These are phyloP conservation scores for Amiota mariae DNA, from an alignment of 2,888 invertebrate species.

Conservation along the genomic window DNA sequence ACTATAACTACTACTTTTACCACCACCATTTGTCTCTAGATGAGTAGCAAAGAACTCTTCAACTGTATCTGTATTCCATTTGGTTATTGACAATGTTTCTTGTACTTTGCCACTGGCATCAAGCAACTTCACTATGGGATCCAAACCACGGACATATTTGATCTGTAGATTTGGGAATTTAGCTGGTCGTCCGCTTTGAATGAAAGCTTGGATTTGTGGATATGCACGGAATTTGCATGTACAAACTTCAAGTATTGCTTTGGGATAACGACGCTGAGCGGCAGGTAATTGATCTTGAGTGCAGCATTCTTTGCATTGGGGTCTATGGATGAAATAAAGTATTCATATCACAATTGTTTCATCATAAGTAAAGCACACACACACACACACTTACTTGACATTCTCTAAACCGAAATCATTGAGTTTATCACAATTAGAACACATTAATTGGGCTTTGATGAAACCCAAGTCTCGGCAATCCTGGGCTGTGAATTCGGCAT, in stretches of 20 bases:
- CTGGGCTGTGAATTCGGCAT: conserved; percentile 81
- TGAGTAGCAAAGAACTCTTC: conserved; percentile 96
- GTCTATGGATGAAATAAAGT: conserved; percentile 57
- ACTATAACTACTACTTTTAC: conserved; percentile 68
- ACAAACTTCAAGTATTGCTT: conserved; percentile 95
- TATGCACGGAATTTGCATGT: conserved; percentile 98
- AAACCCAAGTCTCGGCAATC: conserved; percentile 91
- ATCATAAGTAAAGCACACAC: too few species aligned
- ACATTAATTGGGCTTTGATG: conserved; percentile 87
- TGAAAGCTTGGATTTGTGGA: conserved; percentile 98
- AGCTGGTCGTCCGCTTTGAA: conserved; percentile 91
- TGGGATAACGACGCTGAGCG: conserved; percentile 86
- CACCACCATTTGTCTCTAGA: conserved; percentile 76
- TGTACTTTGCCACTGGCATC: conserved; percentile 88
- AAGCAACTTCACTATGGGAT: conserved; percentile 93
- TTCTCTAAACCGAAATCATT: conserved; percentile 76
- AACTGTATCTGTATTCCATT: conserved; percentile 98
- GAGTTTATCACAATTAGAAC: conserved; percentile 91
- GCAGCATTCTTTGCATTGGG: conserved; percentile 84
- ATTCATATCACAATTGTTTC: too few species aligned
- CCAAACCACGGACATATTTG: conserved; percentile 93
- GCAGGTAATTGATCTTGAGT: conserved; percentile 81
- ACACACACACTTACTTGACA: conserved; percentile 59
- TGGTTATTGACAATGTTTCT: conserved; percentile 95
- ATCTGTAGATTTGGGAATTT: conserved; percentile 94